These are phyloP conservation scores for Emydura subglobosa DNA, from an alignment of 2,113 vertebrate species.

Conservation along the genomic window DNA sequence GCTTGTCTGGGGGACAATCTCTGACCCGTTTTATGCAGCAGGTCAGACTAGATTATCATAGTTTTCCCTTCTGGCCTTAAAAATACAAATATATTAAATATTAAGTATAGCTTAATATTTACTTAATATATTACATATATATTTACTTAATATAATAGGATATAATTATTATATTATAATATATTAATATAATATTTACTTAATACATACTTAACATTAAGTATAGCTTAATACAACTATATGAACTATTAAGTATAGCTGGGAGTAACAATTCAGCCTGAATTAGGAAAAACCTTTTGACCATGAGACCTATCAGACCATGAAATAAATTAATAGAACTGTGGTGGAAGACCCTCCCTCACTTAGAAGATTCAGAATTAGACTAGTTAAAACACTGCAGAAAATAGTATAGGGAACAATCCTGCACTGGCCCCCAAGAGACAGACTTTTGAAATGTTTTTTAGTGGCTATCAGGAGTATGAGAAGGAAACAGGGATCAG, in stretches of 20 bases:
- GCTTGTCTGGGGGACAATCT: not conserved
- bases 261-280: fast-evolving
- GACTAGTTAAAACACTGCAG: fast-evolving
- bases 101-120: too few relatives aligned
- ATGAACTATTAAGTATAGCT: too few relatives aligned
- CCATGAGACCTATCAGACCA: not conserved
- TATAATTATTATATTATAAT: too few relatives aligned
- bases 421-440: not conserved
- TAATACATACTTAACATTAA: fast-evolving
- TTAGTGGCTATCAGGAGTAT: not conserved
- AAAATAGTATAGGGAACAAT: fast-evolving
- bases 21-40: not conserved
- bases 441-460: not conserved
- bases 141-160: too few relatives aligned
- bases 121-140: too few relatives aligned
- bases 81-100: not conserved
- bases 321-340: not conserved
- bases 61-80: not conserved
- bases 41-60: not conserved
- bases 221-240: not conserved
- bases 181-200: too few relatives aligned
- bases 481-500: fast-evolving
- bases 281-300: not conserved
- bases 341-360: not conserved
- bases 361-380: not conserved